A percentile compares a stretch with the other conserved stretches of the same genome.
phyloP scores from a whole-genome alignment of 1,140 invertebrate genomes.

The Bilobella aurantiaca region DNA sequence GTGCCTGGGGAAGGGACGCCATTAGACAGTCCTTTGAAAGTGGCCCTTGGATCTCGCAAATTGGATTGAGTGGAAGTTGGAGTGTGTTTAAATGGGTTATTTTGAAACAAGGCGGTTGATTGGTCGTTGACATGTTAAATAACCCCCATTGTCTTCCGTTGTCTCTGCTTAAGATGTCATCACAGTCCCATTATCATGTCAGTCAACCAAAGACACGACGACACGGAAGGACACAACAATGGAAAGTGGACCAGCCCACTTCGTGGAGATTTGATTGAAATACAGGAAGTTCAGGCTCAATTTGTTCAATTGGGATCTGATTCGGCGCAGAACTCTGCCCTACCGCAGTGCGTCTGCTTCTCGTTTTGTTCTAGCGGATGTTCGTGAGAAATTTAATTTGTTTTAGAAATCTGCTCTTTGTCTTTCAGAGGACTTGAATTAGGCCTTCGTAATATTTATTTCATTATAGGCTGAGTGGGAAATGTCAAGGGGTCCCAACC shows the following conservation, averaged over 20 bases:
- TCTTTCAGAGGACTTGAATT: neutral
- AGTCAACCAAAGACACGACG: constrained; percentile 10
- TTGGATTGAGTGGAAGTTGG: constrained; percentile 8
- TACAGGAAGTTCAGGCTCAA: neutral
- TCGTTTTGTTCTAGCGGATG: neutral
- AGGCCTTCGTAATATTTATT: neutral
- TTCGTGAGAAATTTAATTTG: neutral
- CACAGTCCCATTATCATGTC: constrained; percentile 34
- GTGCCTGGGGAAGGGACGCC: neutral
- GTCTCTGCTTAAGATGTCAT: constrained; percentile 29
- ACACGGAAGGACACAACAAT: constrained; percentile 19
- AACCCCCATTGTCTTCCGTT: constrained; percentile 3
- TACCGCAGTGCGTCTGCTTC: neutral
- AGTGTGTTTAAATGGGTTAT: constrained; percentile 3
- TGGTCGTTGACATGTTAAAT: constrained; percentile 5
- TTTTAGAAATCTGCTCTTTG: neutral
- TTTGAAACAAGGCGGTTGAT: neutral
- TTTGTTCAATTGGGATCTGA: neutral
- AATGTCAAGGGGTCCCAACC: neutral
- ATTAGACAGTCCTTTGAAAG: neutral
- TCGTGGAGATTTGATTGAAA: neutral
- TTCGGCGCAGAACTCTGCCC: neutral
- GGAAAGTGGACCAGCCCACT: neutral
- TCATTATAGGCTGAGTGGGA: neutral
- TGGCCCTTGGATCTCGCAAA: neutral